Evolutionary conservation across 2,888 invertebrate genomes (phyloP).

Genomic region (Mythimna impura): DNA sequence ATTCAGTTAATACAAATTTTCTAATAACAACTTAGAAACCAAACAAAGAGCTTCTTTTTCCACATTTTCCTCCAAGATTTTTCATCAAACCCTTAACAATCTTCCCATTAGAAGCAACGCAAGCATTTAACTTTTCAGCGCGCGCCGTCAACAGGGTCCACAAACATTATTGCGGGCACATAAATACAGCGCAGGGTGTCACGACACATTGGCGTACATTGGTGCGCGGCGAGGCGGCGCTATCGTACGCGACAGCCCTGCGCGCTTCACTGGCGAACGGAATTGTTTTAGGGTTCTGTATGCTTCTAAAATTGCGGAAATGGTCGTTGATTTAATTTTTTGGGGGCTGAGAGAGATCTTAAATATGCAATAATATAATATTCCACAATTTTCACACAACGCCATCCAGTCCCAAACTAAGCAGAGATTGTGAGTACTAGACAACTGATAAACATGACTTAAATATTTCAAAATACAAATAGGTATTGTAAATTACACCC

Average conservation of each 20-base stretch:
- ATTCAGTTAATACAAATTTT: neutral
- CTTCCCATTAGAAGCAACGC: slow-evolving; percentile 40
- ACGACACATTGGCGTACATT: slow-evolving; percentile 51
- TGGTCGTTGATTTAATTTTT: slow-evolving; percentile 22
- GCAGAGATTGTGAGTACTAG: no score
- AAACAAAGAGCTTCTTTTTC: neutral
- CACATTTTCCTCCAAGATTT: slow-evolving; percentile 22
- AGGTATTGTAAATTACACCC: no score
- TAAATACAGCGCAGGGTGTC: slow-evolving; percentile 68
- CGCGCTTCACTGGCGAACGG: slow-evolving; percentile 63
- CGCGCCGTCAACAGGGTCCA: slow-evolving; percentile 29
- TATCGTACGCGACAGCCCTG: slow-evolving; percentile 72
- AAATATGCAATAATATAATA: no score
- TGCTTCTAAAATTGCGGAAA: slow-evolving; percentile 34
- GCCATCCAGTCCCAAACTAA: no score
- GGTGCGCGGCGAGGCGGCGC: slow-evolving; percentile 60
- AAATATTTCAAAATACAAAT: no score
- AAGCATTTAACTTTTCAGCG: slow-evolving; percentile 45
- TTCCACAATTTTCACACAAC: no score
- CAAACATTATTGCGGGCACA: slow-evolving; percentile 64
- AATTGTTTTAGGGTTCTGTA: slow-evolving; percentile 60
- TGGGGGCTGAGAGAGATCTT: neutral
- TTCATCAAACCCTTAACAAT: slow-evolving; percentile 26
- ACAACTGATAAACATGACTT: no score
- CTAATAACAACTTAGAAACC: neutral